Evolutionary conservation across 2,113 vertebrate species (phyloP).

Genomic region (Labeo rohita): DNA sequence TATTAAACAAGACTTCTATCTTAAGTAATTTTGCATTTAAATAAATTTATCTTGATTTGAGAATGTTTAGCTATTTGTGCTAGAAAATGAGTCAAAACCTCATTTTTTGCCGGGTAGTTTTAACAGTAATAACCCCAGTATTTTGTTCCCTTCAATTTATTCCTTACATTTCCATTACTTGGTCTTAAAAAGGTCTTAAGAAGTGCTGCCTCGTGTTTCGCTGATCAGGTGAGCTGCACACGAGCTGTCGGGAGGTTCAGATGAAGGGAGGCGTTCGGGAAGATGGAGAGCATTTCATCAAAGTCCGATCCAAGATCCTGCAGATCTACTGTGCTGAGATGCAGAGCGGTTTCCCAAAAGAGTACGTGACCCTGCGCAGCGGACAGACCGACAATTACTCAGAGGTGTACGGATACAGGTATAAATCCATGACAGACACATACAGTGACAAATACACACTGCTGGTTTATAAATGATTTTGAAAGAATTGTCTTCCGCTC

Average conservation of each 20-base stretch:
- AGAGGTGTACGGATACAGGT: slow-evolving; percentile 91
- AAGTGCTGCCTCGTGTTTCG: neutral
- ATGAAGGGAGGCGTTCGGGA: slow-evolving; percentile 79
- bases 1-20: no score
- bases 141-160: no score
- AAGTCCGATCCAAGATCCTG: slow-evolving; percentile 79
- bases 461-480: neutral
- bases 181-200: no score
- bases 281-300: slow-evolving; percentile 89
- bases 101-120: no score
- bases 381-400: slow-evolving; percentile 94
- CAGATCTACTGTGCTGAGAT: slow-evolving; percentile 92
- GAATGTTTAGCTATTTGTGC: neutral
- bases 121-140: no score
- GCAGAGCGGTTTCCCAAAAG: slow-evolving; percentile 85
- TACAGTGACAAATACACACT: no score
- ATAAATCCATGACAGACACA: no score
- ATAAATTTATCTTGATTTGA: neutral
- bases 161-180: no score
- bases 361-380: slow-evolving; percentile 89
- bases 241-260: slow-evolving; percentile 88
- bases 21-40: neutral
- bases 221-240: slow-evolving; percentile 80
- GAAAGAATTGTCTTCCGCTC: neutral
- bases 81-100: no score